Evolutionary conservation across 2,113 vertebrate species (phyloP).

Genomic region (Tursiops truncatus): DNA sequence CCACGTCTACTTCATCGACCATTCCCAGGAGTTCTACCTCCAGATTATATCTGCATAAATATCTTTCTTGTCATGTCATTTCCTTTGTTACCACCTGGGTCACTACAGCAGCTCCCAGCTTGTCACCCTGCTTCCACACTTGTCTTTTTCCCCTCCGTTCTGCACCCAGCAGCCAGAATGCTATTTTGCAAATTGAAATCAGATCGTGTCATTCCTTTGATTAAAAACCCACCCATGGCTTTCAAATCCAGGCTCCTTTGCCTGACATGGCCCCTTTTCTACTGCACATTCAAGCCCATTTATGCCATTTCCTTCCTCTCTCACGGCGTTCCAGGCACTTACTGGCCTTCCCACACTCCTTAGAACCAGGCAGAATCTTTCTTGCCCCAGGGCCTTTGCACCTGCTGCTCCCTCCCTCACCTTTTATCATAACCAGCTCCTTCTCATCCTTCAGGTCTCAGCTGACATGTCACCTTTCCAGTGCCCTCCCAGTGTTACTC

Average conservation of each 20-base stretch:
- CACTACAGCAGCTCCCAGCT: not conserved
- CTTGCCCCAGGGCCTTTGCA: not conserved
- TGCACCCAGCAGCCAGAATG: not conserved
- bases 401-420: not conserved
- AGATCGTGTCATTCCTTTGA: not conserved
- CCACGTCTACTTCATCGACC: not conserved
- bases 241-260: not conserved
- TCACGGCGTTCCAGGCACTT: not conserved
- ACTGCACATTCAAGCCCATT: not conserved
- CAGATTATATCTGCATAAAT: not conserved
- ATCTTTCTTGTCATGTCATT: not conserved
- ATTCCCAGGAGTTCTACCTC: not conserved
- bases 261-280: not conserved
- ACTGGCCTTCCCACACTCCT: not conserved
- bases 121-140: no score
- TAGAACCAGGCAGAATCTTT: not conserved
- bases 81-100: not conserved
- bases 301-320: not conserved
- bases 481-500: fast-evolving
- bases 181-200: not conserved
- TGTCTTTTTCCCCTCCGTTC: not conserved
- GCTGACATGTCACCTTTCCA: no score
- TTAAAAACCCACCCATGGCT: not conserved
- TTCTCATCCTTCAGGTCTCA: not conserved
- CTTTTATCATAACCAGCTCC: not conserved